Percentiles rank a stretch among this genome's conserved stretches.
Evolutionary conservation across 2,888 invertebrate genomes (phyloP).

Genomic region (Sarcophaga carnaria): DNA sequence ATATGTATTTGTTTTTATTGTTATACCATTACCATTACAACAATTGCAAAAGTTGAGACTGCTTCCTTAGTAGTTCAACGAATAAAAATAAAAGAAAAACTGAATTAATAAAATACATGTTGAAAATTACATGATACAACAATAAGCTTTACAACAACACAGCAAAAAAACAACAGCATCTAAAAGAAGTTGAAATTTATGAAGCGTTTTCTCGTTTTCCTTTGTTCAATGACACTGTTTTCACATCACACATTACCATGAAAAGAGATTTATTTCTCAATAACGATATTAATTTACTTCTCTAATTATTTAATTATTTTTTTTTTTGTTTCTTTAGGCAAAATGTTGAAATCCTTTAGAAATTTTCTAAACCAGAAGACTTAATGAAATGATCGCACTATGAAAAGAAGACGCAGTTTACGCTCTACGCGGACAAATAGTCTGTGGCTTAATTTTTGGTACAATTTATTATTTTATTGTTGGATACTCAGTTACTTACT

Average conservation of each 20-base stretch:
- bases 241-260: conserved; percentile 45
- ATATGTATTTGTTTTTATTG: neutral
- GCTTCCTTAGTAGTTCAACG: conserved; percentile 60
- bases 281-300: neutral
- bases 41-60: conserved; percentile 21
- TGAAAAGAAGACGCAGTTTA: conserved; percentile 58
- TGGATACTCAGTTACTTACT: conserved; percentile 61
- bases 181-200: conserved; percentile 35
- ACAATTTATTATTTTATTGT: conserved; percentile 59
- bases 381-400: conserved; percentile 25
- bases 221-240: conserved; percentile 66
- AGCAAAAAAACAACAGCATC: neutral
- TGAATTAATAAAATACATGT: conserved; percentile 26
- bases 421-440: conserved; percentile 54
- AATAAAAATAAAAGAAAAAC: conserved; percentile 15
- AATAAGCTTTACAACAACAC: neutral
- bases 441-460: conserved; percentile 55
- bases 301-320: conserved; percentile 33
- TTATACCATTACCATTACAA: conserved; percentile 46
- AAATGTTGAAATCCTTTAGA: conserved; percentile 49
- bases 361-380: conserved; percentile 34
- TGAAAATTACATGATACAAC: conserved; percentile 35
- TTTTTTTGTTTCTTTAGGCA: conserved; percentile 50
- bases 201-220: conserved; percentile 45
- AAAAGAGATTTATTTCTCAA: conserved; percentile 38